Base-by-base conservation (phyloP, 2,113 vertebrate genomes). In the Macquaria ambigua region DNA sequence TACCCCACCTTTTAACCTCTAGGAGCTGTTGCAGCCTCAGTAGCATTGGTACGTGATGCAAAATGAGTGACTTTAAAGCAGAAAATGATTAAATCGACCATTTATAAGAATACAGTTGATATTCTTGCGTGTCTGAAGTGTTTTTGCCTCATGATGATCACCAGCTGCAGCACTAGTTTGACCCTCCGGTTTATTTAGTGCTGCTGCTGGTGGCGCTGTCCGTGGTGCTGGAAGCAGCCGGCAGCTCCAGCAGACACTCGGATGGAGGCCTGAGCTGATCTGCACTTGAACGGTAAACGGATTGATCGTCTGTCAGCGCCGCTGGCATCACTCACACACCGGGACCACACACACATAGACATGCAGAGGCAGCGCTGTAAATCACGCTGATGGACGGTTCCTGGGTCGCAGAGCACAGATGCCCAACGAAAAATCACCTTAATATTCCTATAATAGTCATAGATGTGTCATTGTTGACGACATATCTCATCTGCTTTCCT, bases 291-390 rank as follows among this genome's bases (percentile, higher is more conserved):
- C 84, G 76, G 86, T 83, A 74, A 91, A 86, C 77, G 83, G 83
- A 94, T 94, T 93, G 95, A 95, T 95, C 61, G 74, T 23, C 90
- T 92, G 93, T 95, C 95, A 90, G 85, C 81, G 25, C 70, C n/a
- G 46, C 84, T 87, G 87, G 85, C 85, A 92, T 90, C 86, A 63
- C 64, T 89, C 90, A 73, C 81, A 74, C 69, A 37, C 43, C 16
- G 41, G 53, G 77, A 77, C 88, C 88, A 79, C 90, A 90, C 89
- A 75, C 59, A 74, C 41, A 34, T 34, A 72, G 37, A 56, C 63
- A 41, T 11, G 3, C 37, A 34, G 46, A 59, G 56, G 67, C 82
- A 70, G 67, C 66, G 81, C 77, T 77, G 52, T 89, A 84, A 74
- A 88, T 94, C 92, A 87, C n/a, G 5, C n/a, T 89, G 83, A 88